Conservation (phyloP, 2,797 vertebrate species). For the Chaunax sp. region DNA sequence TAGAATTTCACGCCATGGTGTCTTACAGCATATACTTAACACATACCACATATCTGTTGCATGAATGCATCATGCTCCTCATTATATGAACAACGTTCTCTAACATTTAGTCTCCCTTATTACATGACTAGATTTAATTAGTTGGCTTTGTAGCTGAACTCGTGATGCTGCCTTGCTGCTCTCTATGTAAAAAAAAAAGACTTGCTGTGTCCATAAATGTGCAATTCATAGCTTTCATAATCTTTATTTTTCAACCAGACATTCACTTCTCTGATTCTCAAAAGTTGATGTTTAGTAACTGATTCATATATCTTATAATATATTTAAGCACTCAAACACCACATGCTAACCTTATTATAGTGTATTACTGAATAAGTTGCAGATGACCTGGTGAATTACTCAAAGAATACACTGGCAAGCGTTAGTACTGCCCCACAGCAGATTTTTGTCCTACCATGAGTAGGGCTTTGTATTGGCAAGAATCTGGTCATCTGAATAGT, state of each 20-base stretch:
- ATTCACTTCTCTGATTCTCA: no score
- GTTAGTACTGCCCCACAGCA: background rate
- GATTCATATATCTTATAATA: no score
- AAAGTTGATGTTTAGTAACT: no score
- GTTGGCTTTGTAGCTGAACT: slow-evolving; percentile 25
- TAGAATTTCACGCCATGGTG: slow-evolving; percentile 22
- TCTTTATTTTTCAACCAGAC: no score
- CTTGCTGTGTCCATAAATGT: slow-evolving; percentile 9
- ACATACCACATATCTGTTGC: background rate
- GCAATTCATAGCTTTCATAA: background rate
- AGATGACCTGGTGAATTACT: background rate
- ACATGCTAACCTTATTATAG: no score
- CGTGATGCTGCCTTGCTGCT: slow-evolving; percentile 37
- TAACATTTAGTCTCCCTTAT: slow-evolving; percentile 6
- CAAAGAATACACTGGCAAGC: background rate
- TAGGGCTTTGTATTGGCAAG: no score
- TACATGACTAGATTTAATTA: slow-evolving; percentile 53
- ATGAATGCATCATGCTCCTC: background rate
- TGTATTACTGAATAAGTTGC: no score
- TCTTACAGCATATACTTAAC: background rate
- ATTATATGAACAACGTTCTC: slow-evolving; percentile 37
- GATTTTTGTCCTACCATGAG: background rate
- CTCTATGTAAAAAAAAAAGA: background rate
- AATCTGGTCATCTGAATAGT: no score
- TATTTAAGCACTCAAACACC: no score